Conservation (phyloP, 1,140 invertebrate species). For the Aphis gossypii region DNA sequence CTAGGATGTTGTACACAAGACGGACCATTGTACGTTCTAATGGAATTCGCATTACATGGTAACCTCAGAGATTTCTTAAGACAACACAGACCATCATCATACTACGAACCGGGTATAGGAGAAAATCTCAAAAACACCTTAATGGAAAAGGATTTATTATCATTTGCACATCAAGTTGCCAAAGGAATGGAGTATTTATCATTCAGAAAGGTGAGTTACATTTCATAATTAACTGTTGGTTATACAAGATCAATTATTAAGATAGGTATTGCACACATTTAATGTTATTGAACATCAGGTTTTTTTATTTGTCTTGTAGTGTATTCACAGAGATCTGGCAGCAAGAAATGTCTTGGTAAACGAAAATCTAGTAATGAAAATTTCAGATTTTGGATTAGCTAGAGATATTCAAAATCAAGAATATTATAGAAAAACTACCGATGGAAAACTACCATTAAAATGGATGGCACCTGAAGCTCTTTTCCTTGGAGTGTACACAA, state of each 20-base stretch:
- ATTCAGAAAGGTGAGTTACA: conserved; percentile 79
- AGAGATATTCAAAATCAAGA: conserved; percentile 92
- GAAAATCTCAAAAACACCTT: conserved; percentile 73
- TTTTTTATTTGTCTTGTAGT: conserved; percentile 69
- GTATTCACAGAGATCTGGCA: conserved; percentile 96
- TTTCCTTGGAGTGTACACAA: conserved; percentile 92
- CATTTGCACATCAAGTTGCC: conserved; percentile 96
- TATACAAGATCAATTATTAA: background rate
- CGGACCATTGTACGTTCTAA: conserved; percentile 92
- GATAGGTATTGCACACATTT: background rate
- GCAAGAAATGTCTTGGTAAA: conserved; percentile 96
- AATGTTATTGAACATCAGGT: background rate
- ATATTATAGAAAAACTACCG: conserved; percentile 96
- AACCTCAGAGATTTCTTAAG: conserved; percentile 94
- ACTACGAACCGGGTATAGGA: conserved; percentile 75
- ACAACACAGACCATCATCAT: conserved; percentile 76
- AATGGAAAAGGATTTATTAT: conserved; percentile 92
- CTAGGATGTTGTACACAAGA: conserved; percentile 95
- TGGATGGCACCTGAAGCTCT: conserved; percentile 99
- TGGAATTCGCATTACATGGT: conserved; percentile 94
- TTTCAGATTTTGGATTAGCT: conserved; percentile 98
- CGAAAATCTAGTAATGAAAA: conserved; percentile 91
- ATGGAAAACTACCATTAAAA: conserved; percentile 93
- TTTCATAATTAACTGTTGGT: background rate
- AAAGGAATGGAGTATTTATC: conserved; percentile 97